Conservation (phyloP, 2,113 vertebrate genomes). For the Bucco capensis region DNA sequence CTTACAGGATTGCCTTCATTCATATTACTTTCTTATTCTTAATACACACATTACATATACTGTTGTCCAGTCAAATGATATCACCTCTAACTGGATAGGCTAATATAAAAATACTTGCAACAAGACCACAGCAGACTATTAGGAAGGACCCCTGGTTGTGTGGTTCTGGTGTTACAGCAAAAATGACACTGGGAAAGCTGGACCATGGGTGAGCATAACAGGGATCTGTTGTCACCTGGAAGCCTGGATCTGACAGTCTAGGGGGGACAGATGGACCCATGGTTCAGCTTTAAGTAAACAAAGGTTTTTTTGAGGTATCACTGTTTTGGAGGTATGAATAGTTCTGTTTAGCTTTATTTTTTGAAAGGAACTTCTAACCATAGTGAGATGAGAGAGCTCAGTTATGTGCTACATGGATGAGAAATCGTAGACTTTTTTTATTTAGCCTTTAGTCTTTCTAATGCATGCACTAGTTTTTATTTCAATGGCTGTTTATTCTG, state of each 20-base stretch:
- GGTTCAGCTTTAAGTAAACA: no score
- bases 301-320: not conserved
- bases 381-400: not conserved
- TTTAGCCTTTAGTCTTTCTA: not conserved
- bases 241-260: no score
- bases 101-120: not conserved
- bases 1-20: not conserved
- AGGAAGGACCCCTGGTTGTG: no score
- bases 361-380: not conserved
- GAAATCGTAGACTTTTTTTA: not conserved
- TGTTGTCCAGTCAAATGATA: not conserved
- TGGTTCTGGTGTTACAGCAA: no score
- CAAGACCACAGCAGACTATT: not conserved
- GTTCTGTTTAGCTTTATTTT: not conserved
- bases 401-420: not conserved
- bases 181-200: no score
- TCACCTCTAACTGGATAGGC: not conserved
- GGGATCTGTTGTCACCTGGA: no score
- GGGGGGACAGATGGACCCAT: no score
- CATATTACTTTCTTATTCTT: not conserved
- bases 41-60: not conserved
- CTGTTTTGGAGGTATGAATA: not conserved
- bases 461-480: conserved; percentile 19
- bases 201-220: no score
- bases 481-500: conserved; percentile 18